Percentiles rank a stretch among this genome's conserved stretches.
Conservation (phyloP, 2,113 vertebrate species). For the Tricholaema leucomelas region DNA sequence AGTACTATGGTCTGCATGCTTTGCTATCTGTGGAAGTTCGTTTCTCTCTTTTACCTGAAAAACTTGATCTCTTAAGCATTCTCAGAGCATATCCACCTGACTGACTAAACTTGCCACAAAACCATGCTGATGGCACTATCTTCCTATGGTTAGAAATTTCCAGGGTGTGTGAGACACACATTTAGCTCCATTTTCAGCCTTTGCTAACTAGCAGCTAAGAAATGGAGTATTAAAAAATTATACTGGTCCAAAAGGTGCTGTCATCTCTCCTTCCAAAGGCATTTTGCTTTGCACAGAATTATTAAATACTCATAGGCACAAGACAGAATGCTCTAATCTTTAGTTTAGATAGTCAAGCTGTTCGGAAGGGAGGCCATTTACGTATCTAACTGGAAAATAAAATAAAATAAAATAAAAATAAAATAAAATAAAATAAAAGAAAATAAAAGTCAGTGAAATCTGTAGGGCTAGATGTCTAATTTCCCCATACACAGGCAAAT, state of each 20-base stretch:
- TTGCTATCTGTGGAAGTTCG: background rate
- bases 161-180: background rate
- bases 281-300: background rate
- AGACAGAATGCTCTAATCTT: background rate
- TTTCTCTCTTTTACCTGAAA: background rate
- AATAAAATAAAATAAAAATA: no score
- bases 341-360: background rate
- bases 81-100: background rate
- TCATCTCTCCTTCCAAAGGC: background rate
- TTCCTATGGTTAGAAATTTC: background rate
- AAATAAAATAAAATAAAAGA: no score
- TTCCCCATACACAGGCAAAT: background rate
- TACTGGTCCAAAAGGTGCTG: background rate
- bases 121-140: background rate
- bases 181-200: background rate
- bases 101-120: background rate
- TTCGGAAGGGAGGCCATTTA: background rate
- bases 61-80: background rate
- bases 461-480: background rate
- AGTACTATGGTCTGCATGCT: background rate
- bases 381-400: background rate
- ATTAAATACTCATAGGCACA: background rate
- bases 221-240: background rate
- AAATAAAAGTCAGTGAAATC: background rate
- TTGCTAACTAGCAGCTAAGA: background rate